Base-by-base conservation (phyloP, 1,140 invertebrate genomes). In the Eurosta solidaginis region DNA sequence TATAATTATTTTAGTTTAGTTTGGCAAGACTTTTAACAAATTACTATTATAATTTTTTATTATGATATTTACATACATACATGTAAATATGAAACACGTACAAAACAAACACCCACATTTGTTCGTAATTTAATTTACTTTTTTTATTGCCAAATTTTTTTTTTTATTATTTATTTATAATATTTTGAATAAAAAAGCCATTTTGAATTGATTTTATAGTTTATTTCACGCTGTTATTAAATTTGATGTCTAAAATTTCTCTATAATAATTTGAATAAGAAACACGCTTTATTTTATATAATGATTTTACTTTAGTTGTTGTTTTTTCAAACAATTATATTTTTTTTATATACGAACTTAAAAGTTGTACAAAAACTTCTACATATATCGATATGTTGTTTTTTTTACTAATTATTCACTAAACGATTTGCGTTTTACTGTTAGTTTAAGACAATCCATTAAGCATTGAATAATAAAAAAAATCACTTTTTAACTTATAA, bases 151-250 rank as follows among this genome's bases (percentile, higher is more conserved):
- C 27, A 5, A 7, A 25, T 1, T 27, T 54, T 3, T 52, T 20
- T n/a, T 52, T 52, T 0, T 54, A 9, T 12, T 54, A 25, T 29
- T 22, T 63, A 68, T 33, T 36, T 68, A 68, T 29, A 17, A 68
- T 68, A 68, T 75, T 75, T 29, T 75, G 47, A 75, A 75, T 75
- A 50, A 75, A 75, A 75, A 75, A 47, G 74, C 47, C 47, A 50
- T 75, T 45, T 74, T 75, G 36, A 68, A 68, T 75, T 50, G 74
- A 75, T 75, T 75, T 27, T 33, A 22, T 47, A n/a, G n/a, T 47
- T 75, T 29, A 36, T 47, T 47, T 36, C 44, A 75, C 44, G 12
- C 14, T 20, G 44, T 22, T 42, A 75, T 36, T 47, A 29, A 47
- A 75, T 47, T 75, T 75, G 42, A 75, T 75, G 3, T 75, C 42